Evolutionary conservation across 2,888 invertebrate genomes (phyloP), one percentile per base, ranked within the genome.

Genomic region (Lochmaea crataegi): DNA sequence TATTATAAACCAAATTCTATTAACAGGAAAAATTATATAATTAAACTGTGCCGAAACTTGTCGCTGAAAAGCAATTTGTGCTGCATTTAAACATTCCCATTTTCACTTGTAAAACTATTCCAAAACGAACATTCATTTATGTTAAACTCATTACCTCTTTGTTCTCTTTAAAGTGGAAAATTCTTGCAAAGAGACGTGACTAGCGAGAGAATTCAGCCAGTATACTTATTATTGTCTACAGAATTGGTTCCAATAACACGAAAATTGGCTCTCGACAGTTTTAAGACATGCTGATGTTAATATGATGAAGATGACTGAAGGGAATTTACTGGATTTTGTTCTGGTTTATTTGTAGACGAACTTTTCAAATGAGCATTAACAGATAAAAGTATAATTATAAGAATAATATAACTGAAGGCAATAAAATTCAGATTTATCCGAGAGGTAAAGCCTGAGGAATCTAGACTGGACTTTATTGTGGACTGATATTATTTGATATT

Each of bases 131-230:
- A 73, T 67, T 77, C 76, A 76, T 77, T 77, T 76, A 71, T 73
- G 76, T 65, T 73, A 71, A 74, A 74, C 68, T 77, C 77, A 75
- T 77, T 77, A 76, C 69, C 75, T 71, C 75, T 75, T 73, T 76
- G 72, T 76, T 73, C 74, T 68, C 69, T 74, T 74, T 67, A 65
- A 74, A 76, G 76, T 76, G 76, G 69, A 57, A 75, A 71, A 71
- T 72, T 72, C 72, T 72, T 65, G 74, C 22, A 18, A 71, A 68
- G 45, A 60, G 45, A 76, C 76, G 76, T 76, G 76, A 72, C 74
- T 72, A 56, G 75, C 68, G 71, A 75, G 58, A 51, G 64, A 68
- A 75, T 71, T 56, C 65, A 42, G 38, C 26, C 42, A 51, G 51
- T 61, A 60, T 61, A 61, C 53, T 53, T 53, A 53, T 53, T 42